Base-by-base conservation (phyloP, 1,140 invertebrate genomes). In the Zaprionus capensis region DNA sequence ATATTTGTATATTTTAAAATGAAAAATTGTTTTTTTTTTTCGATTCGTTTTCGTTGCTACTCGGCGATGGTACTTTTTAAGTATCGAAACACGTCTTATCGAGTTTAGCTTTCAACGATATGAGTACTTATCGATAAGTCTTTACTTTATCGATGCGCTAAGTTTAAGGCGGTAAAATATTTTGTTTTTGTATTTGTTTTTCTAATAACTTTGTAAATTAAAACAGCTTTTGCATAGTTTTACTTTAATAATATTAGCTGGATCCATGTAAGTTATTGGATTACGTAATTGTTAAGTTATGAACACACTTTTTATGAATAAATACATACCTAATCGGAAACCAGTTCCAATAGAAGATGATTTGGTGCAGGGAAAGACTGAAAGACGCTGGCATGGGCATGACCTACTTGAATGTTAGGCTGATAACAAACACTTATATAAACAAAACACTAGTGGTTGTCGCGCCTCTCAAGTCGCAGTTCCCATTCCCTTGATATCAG, bases 401-500 rank as follows among this genome's bases (percentile, higher is more conserved):
- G 75, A 77, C 75, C 75, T 73, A 77, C 71, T 58, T 73, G 26
- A 28, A 20, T 65, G 31, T 46, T 44, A 44, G 22, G 31, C 75
- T 73, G 75, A 77, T 77, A 77, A 77, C 70, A 41, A 77, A 20
- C 28, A 63, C 17, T 49, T 63, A 73, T 64, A 59, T 73, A 68
- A 77, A 73, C 34, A 76, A 77, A 76, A 68, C 70, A 63, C 58
- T 24, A 73, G 56, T 55, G 51, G 65, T 34, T 24, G 71, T 41
- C 44, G 59, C 51, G 28, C 34, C n/a, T 53, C 41, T 49, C 20
- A 46, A 71, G 53, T 38, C 46, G 49, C 31, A 58, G 58, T 67
- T 17, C 56, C 58, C 11, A 26, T 28, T 59, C 57, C 51, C 36
- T 15, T 72, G 51, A 71, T 76, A 76, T 71, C 62, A 51, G 56